Evolutionary conservation across 2,797 vertebrate species (phyloP).

Genomic region (Urosaurus nigricauda): DNA sequence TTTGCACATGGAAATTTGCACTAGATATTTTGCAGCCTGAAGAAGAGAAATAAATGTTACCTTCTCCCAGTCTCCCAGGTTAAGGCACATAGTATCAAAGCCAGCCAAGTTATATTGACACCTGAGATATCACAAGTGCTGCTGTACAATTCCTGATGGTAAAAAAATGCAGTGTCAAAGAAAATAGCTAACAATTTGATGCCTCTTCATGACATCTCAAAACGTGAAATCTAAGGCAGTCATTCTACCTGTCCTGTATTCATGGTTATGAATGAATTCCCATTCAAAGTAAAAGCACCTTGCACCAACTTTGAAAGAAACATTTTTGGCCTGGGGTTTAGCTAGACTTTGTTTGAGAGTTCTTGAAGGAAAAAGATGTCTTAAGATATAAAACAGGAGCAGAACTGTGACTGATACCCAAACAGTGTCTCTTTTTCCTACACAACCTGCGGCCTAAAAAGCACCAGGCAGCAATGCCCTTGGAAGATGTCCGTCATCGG

Average conservation of each 20-base stretch:
- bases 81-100: not conserved
- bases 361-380: not conserved
- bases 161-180: not conserved
- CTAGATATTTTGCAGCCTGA: no score
- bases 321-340: not conserved
- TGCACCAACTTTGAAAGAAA: not conserved
- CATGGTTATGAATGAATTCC: not conserved
- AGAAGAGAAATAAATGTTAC: no score
- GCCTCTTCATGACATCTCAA: not conserved
- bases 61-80: not conserved
- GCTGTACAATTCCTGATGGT: not conserved
- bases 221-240: not conserved
- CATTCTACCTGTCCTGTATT: not conserved
- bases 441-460: constrained; percentile 63
- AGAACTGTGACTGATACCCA: not conserved
- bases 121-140: no score
- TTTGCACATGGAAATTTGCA: no score
- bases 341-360: not conserved
- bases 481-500: constrained; percentile 71
- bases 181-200: not conserved
- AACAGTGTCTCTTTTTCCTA: constrained; percentile 13
- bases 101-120: not conserved
- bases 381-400: not conserved
- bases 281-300: not conserved
- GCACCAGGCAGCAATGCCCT: constrained; percentile 64